Evolutionary conservation across 2,113 vertebrate genomes (phyloP).

Genomic region (Falcunculus frontatus): DNA sequence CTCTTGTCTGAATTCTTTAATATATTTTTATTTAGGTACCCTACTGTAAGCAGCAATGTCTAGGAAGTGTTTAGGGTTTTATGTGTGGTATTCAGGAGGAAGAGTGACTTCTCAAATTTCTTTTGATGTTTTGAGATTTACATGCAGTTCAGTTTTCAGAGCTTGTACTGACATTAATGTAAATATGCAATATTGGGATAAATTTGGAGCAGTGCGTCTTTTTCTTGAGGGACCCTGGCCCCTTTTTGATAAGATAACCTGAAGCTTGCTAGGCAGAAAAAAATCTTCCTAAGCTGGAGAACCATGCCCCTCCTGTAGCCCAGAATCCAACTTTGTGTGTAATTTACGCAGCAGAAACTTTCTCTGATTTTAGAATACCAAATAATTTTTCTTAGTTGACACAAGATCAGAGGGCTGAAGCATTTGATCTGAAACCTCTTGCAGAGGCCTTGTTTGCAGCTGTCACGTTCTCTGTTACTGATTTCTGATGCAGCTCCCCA

Average conservation of each 20-base stretch:
- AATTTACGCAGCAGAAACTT: not conserved
- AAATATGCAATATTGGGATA: not conserved
- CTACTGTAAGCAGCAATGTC: not conserved
- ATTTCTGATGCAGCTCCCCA: not conserved
- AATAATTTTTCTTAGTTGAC: not conserved
- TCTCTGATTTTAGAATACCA: not conserved
- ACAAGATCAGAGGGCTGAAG: not conserved
- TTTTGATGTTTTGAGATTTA: not conserved
- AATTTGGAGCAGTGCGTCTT: not conserved
- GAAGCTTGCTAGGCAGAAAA: not conserved
- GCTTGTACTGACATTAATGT: not conserved
- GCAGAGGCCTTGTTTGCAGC: not conserved
- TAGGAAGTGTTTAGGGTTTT: not conserved
- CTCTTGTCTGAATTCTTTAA: not conserved
- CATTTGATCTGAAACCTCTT: not conserved
- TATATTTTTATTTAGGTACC: not conserved
- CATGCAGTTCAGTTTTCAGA: not conserved
- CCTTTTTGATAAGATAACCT: not conserved
- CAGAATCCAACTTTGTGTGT: not conserved
- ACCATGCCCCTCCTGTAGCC: not conserved
- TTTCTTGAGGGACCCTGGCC: not conserved
- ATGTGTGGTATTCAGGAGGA: not conserved
- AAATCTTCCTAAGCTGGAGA: not conserved
- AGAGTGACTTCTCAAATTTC: not conserved
- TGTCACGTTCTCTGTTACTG: not conserved